Evolutionary conservation across 2,797 vertebrate species (phyloP).

Genomic region (Limnodromus scolopaceus): DNA sequence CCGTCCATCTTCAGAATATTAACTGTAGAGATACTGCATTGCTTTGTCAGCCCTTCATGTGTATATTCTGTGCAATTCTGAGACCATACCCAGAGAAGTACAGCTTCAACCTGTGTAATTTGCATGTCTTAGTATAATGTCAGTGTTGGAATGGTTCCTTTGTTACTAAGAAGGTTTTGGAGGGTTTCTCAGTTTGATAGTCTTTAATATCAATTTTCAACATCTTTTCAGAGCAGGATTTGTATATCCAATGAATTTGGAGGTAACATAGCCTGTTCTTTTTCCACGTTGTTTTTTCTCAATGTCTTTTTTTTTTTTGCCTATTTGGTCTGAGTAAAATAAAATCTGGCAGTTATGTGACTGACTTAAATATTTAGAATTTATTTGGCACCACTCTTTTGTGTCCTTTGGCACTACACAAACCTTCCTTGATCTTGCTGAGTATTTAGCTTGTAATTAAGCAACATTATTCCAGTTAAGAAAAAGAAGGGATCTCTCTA

Average conservation of each 20-base stretch:
- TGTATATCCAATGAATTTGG: background rate
- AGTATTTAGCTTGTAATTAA: slow-evolving; percentile 29
- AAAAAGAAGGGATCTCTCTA: background rate
- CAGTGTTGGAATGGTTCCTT: background rate
- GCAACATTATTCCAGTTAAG: background rate
- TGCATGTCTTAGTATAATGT: background rate
- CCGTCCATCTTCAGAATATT: background rate
- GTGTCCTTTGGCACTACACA: background rate
- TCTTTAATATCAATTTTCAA: background rate
- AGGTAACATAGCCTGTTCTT: background rate
- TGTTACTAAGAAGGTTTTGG: background rate
- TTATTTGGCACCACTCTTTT: background rate
- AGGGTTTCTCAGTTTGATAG: background rate
- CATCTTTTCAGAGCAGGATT: background rate
- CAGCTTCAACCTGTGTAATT: background rate
- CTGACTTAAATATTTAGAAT: background rate
- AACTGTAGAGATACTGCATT: background rate
- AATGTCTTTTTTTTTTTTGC: rapidly evolving
- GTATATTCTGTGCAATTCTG: background rate
- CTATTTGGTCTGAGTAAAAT: background rate
- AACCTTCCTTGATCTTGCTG: background rate
- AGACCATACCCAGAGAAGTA: background rate
- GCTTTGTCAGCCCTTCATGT: background rate
- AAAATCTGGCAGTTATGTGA: background rate
- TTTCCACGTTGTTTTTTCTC: background rate